Evolutionary conservation across 2,888 invertebrate species (phyloP), one percentile per base, ranked within the genome.

Genomic region (Stenotaenia linearis): DNA sequence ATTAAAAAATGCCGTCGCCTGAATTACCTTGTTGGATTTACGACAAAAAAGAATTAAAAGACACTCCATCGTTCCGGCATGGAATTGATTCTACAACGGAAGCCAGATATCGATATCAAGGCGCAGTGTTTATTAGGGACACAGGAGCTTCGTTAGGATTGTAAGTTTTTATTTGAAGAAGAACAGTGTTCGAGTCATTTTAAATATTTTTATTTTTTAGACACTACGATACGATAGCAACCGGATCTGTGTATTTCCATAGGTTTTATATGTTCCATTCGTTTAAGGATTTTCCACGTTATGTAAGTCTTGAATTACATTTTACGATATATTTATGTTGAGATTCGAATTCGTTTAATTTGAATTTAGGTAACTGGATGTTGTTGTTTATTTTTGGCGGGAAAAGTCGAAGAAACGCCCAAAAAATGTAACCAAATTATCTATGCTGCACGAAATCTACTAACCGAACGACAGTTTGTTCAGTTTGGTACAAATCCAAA

Each of bases 221-320:
- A 83, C 85, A 87, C 7, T 96, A 96, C 88, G 97, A 97, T 85
- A 98, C 99, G 56, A 95, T 96, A 89, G 98, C 98, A 50, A 98
- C 98, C 80, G 99, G 98, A 81, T 96, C 97, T 84, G 97, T 98
- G 80, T 99, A 98, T 87, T 99, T 98, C 86, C 99, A 99, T 88
- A 91, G 99, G 81, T 99, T 99, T 88, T 99, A 98, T 87, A 98
- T 99, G 98, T 95, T 96, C 85, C 98, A 98, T 86, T 96, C 97
- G 23, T 98, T 99, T 86, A 92, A 92, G 86, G 94, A 94, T 83
- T 99, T 98, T 88, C 97, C 97, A 80, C 89, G 97, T 86, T 97
- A 96, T 87, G 98, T 92, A 86, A 89, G 90, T 89, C 7, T 21
- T 6, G 7, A 28, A 37, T 12, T 15, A 10, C 9, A 37, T 5